Base-by-base conservation (phyloP, 2,797 vertebrate genomes). In the Melanogrammus aeglefinus region DNA sequence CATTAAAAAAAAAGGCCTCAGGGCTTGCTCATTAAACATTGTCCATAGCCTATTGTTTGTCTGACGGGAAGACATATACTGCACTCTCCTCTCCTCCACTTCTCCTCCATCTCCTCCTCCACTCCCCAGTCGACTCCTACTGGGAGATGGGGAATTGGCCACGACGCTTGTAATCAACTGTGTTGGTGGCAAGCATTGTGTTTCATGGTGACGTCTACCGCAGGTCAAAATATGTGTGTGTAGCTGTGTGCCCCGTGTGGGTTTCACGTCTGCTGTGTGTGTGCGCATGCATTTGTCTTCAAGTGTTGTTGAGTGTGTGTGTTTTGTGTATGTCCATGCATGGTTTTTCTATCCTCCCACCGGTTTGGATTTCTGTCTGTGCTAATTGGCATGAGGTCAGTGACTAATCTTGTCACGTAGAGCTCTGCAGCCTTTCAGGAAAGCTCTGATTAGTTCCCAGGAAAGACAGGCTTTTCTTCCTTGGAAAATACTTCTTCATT, bases 11-110 rank as follows among this genome's bases (percentile, higher is more conserved):
- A 57, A 21, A 21, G 6, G 51, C 84, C 84, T 86, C 85, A 85
- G 89, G 86, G 88, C 81, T 6, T 82, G 84, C 88, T 93, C 91
- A 91, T 93, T 92, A 90, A 89, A 87, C 84, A 83, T 77, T 82
- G 86, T 86, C 86, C 84, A 87, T 86, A 79, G 85, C 7, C 71
- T 80, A 80, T 83, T 89, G 84, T 87, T 88, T 90, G 87, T 90
- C 81, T 90, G 85, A 83, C 81, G 39, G 69, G 47, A 74, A 84
- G 79, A 86, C 78, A 75, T 80, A 79, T 78, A 86, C 80, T 6
- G 51, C 84, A 84, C 79, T 47, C 86, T 81, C 79, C 83, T 86
- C 18, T 57, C 44, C 51, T 57, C 47, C 47, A 6, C n/a, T n/a
- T n/a, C n/a, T n/a, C 51, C 51, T 57, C 51, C 4, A 18, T 4